phyloP scores from a whole-genome alignment of 2,113 vertebrate species.

The Oreochromis niloticus region DNA sequence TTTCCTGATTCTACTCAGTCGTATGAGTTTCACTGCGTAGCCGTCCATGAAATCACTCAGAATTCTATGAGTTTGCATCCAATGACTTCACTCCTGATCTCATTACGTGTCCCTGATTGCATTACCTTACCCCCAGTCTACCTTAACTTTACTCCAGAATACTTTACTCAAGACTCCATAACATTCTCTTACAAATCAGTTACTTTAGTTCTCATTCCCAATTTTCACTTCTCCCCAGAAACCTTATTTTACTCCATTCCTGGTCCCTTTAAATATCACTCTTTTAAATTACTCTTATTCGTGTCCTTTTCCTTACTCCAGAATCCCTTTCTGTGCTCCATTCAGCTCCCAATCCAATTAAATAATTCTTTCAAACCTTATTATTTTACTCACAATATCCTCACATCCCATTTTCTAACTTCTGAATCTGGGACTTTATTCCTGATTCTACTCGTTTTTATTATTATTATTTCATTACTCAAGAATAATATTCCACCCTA shows the following conservation, averaged over 20 bases:
- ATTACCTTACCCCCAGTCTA: neutral
- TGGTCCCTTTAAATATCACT: neutral
- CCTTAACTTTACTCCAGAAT: neutral
- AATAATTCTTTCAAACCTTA: fast-evolving
- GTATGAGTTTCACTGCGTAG: fast-evolving
- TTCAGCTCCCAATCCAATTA: fast-evolving
- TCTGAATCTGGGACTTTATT: neutral
- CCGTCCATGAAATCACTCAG: no score
- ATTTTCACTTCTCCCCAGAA: neutral
- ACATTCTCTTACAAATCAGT: neutral
- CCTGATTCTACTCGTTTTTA: neutral
- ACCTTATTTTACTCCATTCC: neutral
- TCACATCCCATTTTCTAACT: neutral
- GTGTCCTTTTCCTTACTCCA: neutral
- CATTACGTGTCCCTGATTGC: neutral
- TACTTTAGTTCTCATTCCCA: fast-evolving
- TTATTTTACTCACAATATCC: neutral
- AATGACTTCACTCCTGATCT: neutral
- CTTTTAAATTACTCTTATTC: neutral
- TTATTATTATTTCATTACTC: neutral
- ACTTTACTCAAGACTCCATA: neutral
- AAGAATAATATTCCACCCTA: neutral
- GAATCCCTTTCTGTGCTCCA: fast-evolving
- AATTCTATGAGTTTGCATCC: neutral
- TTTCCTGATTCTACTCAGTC: neutral